Base-by-base conservation (phyloP, 2,797 vertebrate genomes). In the Syndactyla subalaris region DNA sequence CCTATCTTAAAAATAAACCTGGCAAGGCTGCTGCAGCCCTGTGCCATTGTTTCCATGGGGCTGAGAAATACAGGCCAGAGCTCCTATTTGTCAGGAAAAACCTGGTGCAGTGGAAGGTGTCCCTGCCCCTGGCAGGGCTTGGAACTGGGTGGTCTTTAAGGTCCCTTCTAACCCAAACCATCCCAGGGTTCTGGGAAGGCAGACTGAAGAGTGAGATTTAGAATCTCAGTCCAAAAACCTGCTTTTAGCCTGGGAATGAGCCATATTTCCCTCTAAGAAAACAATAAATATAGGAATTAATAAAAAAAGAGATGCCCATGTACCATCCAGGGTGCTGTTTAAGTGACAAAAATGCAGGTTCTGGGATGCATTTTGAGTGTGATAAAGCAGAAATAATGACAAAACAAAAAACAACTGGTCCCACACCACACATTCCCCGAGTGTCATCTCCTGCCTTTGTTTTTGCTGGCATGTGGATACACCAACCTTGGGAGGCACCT, bases 351-450 rank as follows among this genome's bases (percentile, higher is more conserved):
- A 49, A 2, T n/a, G 82, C 34, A 0, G 4, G 6, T 59, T 78
- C 39, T 73, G 43, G 43, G 57, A 8, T 58, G 21, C 12, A 5
- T 29, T 81, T 65, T 12, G 66, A 39, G 61, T 30, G 5, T 46
- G 22, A 8, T 13, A 39, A 71, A 72, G 61, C 54, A 49, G 41
- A 48, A 84, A 21, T 3, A 9, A 78, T 38, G 59, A 34, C 72
- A 29, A 54, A 66, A 0, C 30, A 15, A 29, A 91, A 54, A 49
- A 19, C 39, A 45, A 2, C 45, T 3, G 51, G 59, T 82, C 58
- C 54, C 38, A 6, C n/a, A 2, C 26, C n/a, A 2, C 9, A 13
- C 1, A 0, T 21, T 36, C 78, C 73, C 43, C 0, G 2, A 38
- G 77, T 45, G 78, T 73, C 86, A 45, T 72, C 92, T 88, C 36